Base-by-base conservation (phyloP, 2,888 invertebrate genomes). In the Chelonus formosanus region DNA sequence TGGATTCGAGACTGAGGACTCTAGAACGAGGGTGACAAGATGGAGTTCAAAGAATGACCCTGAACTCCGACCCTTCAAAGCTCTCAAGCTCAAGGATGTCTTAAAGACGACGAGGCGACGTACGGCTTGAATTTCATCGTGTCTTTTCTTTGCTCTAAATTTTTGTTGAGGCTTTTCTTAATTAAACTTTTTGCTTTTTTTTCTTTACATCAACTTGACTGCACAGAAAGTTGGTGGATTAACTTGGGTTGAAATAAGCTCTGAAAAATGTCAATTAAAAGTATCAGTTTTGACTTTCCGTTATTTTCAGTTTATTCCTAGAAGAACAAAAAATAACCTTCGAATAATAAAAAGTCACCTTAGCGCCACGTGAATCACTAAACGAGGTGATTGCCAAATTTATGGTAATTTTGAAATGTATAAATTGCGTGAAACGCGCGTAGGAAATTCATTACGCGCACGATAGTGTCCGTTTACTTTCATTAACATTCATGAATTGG, bases 371-470 rank as follows among this genome's bases (percentile, higher is more conserved):
- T 2, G 57, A 60, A 40, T 47, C 52, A 48, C 48, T 31, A 7
- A 73, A 77, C 72, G 74, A 72, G 72, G 66, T 76, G 76, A 77
- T 78, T 77, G 75, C 73, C 75, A 77, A 80, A 79, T 78, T 80
- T 77, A 79, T 80, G 79, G 74, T 73, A 76, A 76, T 78, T 53
- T 45, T 61, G 10, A 45, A 7, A 44, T 48, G 31, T 35, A 59
- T 45, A 47, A 47, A 44, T 57, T n/a, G 44, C 45, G 36, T 20
- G 20, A 20, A 20, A 20, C 20, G 20, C 20, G 20, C 20, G 20
- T 20, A 20, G 20, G 20, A 20, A 20, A 20, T 20, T 20, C 20
- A 20, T 20, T 20, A 20, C 20, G 20, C 20, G 40, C 10, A n/a
- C 10, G 55, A 10, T 40, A 31, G 8, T 6, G 6, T 55, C 10